phyloP scores from a whole-genome alignment of 2,797 vertebrate species.

The Zenarchopterus dispar region DNA sequence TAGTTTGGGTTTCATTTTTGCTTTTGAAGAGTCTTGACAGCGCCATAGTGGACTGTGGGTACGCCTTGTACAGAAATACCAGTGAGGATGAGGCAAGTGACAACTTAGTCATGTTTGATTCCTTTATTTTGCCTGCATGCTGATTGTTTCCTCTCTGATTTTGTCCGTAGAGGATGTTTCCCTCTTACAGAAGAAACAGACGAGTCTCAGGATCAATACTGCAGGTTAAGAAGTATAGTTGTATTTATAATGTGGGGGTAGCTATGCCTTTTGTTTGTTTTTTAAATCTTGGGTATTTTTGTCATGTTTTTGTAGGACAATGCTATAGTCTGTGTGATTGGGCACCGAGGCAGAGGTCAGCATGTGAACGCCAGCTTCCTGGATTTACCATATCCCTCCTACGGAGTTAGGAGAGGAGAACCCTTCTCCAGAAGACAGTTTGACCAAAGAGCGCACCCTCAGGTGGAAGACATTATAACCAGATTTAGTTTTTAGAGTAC shows the following conservation, averaged over 20 bases:
- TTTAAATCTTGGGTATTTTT: slow-evolving; percentile 22
- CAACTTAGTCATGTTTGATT: not conserved
- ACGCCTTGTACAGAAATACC: slow-evolving; percentile 70
- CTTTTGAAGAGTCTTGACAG: slow-evolving; percentile 86
- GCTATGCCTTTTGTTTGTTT: not conserved
- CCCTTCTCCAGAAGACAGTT: slow-evolving; percentile 70
- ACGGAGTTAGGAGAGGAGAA: slow-evolving; percentile 60
- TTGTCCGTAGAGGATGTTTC: slow-evolving; percentile 62
- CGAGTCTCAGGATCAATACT: slow-evolving; percentile 71
- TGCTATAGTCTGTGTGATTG: slow-evolving; percentile 81
- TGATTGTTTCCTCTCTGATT: not conserved
- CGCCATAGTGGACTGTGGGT: slow-evolving; percentile 86
- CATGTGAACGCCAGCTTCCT: slow-evolving; percentile 57
- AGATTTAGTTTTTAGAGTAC: not conserved
- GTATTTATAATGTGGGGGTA: not conserved
- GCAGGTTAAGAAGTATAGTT: slow-evolving; percentile 68
- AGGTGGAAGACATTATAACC: slow-evolving; percentile 69
- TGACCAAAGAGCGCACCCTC: slow-evolving; percentile 73
- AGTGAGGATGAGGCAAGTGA: slow-evolving; percentile 78
- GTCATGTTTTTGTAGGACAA: slow-evolving; percentile 72
- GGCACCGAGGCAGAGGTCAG: slow-evolving; percentile 68
- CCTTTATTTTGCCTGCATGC: not conserved
- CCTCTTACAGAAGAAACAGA: slow-evolving; percentile 67
- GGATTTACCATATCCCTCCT: slow-evolving; percentile 61
- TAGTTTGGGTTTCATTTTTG: not conserved